Evolutionary conservation across 1,140 invertebrate species (phyloP), one percentile per base, ranked within the genome.

Genomic region (Drosophila miranda): DNA sequence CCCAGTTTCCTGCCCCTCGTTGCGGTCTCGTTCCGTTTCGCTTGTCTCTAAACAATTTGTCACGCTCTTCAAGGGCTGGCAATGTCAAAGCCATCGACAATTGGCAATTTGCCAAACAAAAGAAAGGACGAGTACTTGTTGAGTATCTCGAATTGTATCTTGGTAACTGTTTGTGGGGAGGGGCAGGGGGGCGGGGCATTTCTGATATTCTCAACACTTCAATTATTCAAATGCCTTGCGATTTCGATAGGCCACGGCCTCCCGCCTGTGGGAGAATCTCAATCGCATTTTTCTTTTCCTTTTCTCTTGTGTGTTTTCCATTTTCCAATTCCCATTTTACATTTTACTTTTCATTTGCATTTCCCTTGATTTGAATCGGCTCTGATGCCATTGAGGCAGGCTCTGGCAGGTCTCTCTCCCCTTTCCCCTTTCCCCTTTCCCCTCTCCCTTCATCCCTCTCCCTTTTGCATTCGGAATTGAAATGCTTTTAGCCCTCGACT

Each of bases 51-150:
- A 69, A 48, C 78, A 69, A 81, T 81, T 86, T 87, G 82, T 78
- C 66, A 82, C 74, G 70, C 69, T 82, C 55, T 48, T 53, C 34
- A 38, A 13, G 34, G 49, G 55, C 49, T 54, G 38, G 9, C 23
- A 23, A 76, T 76, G 75, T 78, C 79, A 83, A 74, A 72, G 67
- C 50, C 54, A 78, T 63, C 43, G 60, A 66, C 49, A 50, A 56
- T 44, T 59, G 60, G 55, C 75, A 44, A 72, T 75, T 70, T 54
- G 55, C 50, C 60, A 67, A 67, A 43, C 8, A n/a, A 14, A 51
- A 49, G 46, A 16, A 59, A 30, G 14, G 28, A 21, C 7, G 23
- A 21, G 26, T 66, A 87, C 82, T 87, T 82, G 78, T 87, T 87
- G 82, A 76, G 61, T 68, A 71, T 74, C 53, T 60, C 13, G 16